phyloP scores from a whole-genome alignment of 1,140 invertebrate genomes.

The Formica selysi region DNA sequence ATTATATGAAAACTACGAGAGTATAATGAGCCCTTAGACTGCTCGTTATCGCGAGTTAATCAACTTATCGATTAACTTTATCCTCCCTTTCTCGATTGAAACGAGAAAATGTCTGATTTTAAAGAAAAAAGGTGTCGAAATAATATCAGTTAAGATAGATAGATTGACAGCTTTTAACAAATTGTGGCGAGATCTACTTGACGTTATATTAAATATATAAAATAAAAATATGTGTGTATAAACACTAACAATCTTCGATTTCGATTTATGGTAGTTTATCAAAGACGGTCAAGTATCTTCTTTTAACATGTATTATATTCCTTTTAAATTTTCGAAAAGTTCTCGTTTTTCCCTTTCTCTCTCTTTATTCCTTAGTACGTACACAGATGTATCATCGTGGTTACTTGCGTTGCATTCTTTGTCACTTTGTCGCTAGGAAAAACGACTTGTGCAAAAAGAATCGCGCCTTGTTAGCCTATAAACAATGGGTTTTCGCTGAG shows the following conservation, averaged over 20 bases:
- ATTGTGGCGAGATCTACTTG: neutral
- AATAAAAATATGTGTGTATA: neutral
- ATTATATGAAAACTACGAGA: slow-evolving; percentile 73
- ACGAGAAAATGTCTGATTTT: neutral
- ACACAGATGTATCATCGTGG: neutral
- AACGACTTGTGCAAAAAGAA: slow-evolving; percentile 29
- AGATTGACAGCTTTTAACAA: neutral
- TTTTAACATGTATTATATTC: too few relatives aligned
- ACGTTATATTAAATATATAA: neutral
- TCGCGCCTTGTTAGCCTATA: slow-evolving; percentile 52
- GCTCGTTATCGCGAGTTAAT: slow-evolving; percentile 68
- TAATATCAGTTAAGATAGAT: neutral
- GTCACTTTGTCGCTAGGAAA: slow-evolving; percentile 14
- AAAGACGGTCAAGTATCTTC: neutral
- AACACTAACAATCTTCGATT: neutral
- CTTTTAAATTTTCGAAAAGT: too few relatives aligned
- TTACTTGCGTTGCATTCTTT: slow-evolving; percentile 26
- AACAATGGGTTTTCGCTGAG: slow-evolving; percentile 31
- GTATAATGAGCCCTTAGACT: slow-evolving; percentile 40
- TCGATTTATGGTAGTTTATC: neutral
- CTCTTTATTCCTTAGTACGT: neutral
- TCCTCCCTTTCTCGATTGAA: slow-evolving; percentile 3
- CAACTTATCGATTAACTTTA: slow-evolving; percentile 70
- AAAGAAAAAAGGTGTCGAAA: neutral
- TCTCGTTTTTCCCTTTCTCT: neutral